Evolutionary conservation across 2,888 invertebrate species (phyloP).

Genomic region (Nomada lathburiana): DNA sequence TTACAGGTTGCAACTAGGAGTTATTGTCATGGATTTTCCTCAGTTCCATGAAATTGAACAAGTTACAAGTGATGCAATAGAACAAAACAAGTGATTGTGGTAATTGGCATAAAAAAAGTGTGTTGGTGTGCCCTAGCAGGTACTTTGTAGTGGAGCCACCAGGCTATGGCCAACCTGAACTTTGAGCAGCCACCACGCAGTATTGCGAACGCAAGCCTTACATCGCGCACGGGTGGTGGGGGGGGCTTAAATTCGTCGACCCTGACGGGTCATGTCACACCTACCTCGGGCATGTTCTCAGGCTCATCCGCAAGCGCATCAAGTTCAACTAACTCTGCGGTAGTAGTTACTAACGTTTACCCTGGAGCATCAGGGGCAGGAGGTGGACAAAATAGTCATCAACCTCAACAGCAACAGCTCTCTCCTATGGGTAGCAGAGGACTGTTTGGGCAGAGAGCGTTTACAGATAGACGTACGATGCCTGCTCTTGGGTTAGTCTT

Average conservation of each 20-base stretch:
- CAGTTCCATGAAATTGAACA: constrained; percentile 56
- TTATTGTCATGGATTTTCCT: constrained; percentile 68
- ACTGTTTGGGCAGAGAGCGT: constrained; percentile 92
- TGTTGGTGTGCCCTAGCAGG: constrained; percentile 74
- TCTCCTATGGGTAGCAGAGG: constrained; percentile 87
- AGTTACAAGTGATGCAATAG: constrained; percentile 55
- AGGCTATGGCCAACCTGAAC: constrained; percentile 97
- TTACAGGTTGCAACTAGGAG: constrained; percentile 59
- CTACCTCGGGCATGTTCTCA: constrained; percentile 88
- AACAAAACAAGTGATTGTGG: constrained; percentile 63
- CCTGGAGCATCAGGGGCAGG: constrained; percentile 82
- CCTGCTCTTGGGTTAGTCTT: constrained; percentile 86
- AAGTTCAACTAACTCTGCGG: constrained; percentile 81
- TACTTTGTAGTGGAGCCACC: constrained; percentile 80
- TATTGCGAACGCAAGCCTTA: constrained; percentile 92
- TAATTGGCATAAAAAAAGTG: constrained; percentile 61
- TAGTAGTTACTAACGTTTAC: constrained; percentile 82
- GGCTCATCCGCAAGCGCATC: constrained; percentile 83
- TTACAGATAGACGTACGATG: constrained; percentile 90
- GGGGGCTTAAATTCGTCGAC: constrained; percentile 87
- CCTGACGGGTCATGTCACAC: constrained; percentile 91
- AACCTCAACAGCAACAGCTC: constrained; percentile 85
- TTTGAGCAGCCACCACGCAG: constrained; percentile 95
- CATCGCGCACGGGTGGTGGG: constrained; percentile 88
- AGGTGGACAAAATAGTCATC: constrained; percentile 84